Evolutionary conservation across 2,797 vertebrate genomes (phyloP), one percentile per base, ranked within the genome.

Genomic region (Anguilla obscura): DNA sequence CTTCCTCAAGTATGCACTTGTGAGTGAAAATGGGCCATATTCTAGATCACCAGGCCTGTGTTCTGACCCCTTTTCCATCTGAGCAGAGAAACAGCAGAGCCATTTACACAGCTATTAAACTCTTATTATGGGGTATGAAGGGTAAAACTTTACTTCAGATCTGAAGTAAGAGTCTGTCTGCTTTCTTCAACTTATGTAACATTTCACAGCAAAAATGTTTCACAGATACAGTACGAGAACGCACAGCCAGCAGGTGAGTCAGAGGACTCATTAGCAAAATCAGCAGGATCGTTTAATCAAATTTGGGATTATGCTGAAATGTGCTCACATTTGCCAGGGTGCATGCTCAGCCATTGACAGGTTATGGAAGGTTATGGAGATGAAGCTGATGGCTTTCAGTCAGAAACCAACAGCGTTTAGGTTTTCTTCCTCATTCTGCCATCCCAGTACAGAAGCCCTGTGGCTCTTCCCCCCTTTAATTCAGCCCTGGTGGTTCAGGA

Each of bases 111-210:
- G 27, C 80, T 14, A 87, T 82, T 60, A 60, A 21, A 80, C 58
- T 82, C 74, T 82, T 87, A 87, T 82, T 87, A 40, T 80, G 86
- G 52, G 74, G 40, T 87, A 40, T 80, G 86, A 60, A 87, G 60
- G 24, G 27, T 18, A 18, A 30, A 52, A 74, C 50, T 18, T n/a
- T 18, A 48, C 63, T 16, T 33, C 40, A 63, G 45, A 12, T 79
- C 66, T 24, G 9, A 24, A 40, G 86, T 12, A 74, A 58, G 76
- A 80, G 33, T 7, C 40, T 40, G 16, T 54, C 79, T 79, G 24
- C 27, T 36, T 60, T 12, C 54, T 30, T 40, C 30, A 45, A 40
- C 21, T 58, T 10, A 10, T 7, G n/a, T n/a, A 54, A 1, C 16
- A 87, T n/a, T 60, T 60, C 52, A 80, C 40, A 36, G 56, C 1